Base-by-base conservation (phyloP, 2,113 vertebrate species). In the western clawed frog (Xenopus tropicalis) region DNA sequence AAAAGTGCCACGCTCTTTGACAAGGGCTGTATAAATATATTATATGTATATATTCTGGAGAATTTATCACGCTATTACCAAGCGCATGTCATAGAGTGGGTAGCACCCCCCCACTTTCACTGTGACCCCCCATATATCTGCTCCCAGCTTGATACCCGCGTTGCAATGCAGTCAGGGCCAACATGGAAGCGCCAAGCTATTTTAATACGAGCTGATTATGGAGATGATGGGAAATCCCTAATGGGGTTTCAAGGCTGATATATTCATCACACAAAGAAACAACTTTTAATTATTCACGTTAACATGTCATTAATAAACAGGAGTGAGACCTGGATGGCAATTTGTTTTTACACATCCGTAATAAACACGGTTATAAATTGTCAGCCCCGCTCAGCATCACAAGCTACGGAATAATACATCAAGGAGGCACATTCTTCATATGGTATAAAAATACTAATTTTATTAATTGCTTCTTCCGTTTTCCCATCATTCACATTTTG, bases 241-340 rank as follows among this genome's bases (percentile, higher is more conserved):
- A 56, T 67, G 72, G 51, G 43, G 54, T 48, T 74, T 74, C 24
- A 19, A 74, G 43, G 61, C 72, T 74, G 72, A 74, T 68, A 74
- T 61, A 74, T 74, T 74, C 66, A 68, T 74, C 56, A 61, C 72
- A 74, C 72, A 68, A 68, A 74, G 52, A 48, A 61, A 74, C 72
- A 74, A 69, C 72, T 52, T 74, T 66, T 68, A 74, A 74, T 74
- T 74, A 74, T 74, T 74, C 72, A 74, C 68, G 68, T 74, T 74
- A 67, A 57, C 64, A 61, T 74, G 72, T 74, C 72, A 74, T 74
- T 74, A 74, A 74, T 74, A 74, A 68, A 61, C 72, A 61, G 65
- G 23, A 68, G 65, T 57, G 51, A 74, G 51, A 68, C 64, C 64
- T 68, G 72, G 22, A 51, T 52, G 65, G 11, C 48, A 56, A 11